Percentiles rank a stretch among this genome's conserved stretches.
Conservation (phyloP, 92 coral and sea anemone species). For the Palythoa heliodiscus region DNA sequence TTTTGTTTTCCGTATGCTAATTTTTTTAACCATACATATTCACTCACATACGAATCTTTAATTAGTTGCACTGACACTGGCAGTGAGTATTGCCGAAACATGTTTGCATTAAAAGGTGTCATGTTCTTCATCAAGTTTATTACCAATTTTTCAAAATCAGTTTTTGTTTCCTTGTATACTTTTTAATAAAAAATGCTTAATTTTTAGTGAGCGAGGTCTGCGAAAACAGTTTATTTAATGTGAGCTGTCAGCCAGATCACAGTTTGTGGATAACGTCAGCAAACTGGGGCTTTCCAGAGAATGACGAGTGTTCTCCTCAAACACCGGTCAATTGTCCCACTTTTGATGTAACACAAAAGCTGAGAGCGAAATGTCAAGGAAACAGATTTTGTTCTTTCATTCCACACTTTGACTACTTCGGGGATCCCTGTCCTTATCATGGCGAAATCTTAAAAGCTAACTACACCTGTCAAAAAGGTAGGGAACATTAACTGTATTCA, state of each 20-base stretch:
- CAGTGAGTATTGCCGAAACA: no score
- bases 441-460: not conserved
- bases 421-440: not conserved
- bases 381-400: not conserved
- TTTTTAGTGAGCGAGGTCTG: not conserved
- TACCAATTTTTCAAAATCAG: not conserved
- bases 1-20: no score
- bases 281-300: not conserved
- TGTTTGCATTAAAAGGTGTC: no score
- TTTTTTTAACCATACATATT: no score
- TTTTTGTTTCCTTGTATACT: not conserved
- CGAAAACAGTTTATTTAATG: not conserved
- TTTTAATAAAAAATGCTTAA: not conserved
- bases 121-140: no score
- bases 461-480: constrained; percentile 33
- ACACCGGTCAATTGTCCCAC: not conserved
- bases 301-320: not conserved
- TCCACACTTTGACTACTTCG: not conserved
- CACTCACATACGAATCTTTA: no score
- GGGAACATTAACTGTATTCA: not conserved
- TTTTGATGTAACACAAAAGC: constrained; percentile 10
- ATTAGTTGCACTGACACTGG: no score
- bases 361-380: constrained; percentile 36
- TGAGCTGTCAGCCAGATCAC: constrained; percentile 7
- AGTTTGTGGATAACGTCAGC: constrained; percentile 22